These are phyloP conservation scores for Sinohyriopsis cumingii DNA, from an alignment of 2,888 invertebrate species.

Conservation along the genomic window DNA sequence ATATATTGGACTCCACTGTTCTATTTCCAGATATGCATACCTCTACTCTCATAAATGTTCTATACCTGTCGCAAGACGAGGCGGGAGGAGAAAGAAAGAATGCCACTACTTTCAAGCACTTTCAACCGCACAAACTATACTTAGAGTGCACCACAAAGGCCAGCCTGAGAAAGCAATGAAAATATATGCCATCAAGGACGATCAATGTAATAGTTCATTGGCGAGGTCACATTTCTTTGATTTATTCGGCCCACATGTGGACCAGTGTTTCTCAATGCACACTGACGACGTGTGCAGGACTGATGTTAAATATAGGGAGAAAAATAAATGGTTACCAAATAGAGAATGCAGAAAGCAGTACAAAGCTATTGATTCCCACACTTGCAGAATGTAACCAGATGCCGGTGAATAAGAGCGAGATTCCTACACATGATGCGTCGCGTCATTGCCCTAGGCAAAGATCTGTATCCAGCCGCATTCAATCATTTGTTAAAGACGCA, in stretches of 20 bases:
- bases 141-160: background rate
- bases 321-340: constrained; percentile 15
- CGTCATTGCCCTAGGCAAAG: constrained; percentile 6
- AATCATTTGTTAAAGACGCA: constrained; percentile 4
- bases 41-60: background rate
- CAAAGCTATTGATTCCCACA: constrained; percentile 13
- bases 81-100: constrained; percentile 11
- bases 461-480: constrained; percentile 3
- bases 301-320: constrained; percentile 12
- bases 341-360: constrained; percentile 13
- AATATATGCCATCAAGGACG: constrained; percentile 22
- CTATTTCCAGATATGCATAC: background rate
- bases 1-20: background rate
- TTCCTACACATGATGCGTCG: constrained; percentile 21
- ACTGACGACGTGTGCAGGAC: constrained; percentile 18
- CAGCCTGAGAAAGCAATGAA: background rate
- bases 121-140: constrained; percentile 12
- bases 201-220: constrained; percentile 21
- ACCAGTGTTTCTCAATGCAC: constrained; percentile 4
- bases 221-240: constrained; percentile 11
- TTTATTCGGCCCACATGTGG: background rate
- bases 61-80: background rate
- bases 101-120: background rate
- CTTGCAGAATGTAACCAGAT: constrained; percentile 26
- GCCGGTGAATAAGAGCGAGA: constrained; percentile 19